These are phyloP conservation scores for Podarcis lilfordi DNA, from an alignment of 2,797 vertebrate genomes.

Conservation along the genomic window DNA sequence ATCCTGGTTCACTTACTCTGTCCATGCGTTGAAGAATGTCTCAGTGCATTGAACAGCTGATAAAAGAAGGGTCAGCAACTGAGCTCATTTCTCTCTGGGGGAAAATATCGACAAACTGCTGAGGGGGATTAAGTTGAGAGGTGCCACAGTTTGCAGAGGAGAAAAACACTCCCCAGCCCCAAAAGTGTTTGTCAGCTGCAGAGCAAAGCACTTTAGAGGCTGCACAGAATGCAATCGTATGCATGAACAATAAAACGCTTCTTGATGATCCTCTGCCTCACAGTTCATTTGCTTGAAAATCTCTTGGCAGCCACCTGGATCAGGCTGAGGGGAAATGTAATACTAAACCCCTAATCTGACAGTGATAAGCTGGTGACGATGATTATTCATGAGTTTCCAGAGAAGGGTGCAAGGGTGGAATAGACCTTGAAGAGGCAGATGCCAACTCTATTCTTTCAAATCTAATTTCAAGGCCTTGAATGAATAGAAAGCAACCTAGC, in stretches of 20 bases:
- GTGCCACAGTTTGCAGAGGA: background rate
- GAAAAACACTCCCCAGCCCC: background rate
- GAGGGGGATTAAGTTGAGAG: slow-evolving; percentile 54
- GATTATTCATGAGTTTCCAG: slow-evolving; percentile 65
- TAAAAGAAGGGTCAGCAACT: slow-evolving; percentile 13
- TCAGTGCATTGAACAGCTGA: slow-evolving; percentile 46
- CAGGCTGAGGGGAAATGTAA: slow-evolving; percentile 64
- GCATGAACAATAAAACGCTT: slow-evolving; percentile 49
- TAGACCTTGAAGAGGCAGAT: slow-evolving; percentile 68
- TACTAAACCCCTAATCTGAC: slow-evolving; percentile 66
- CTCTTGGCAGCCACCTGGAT: slow-evolving; percentile 68
- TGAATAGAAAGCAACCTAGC: slow-evolving; percentile 45
- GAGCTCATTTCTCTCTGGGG: slow-evolving; percentile 19
- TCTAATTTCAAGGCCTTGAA: slow-evolving; percentile 43
- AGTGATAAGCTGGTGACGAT: slow-evolving; percentile 66
- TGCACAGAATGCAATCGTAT: slow-evolving; percentile 11
- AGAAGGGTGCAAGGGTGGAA: slow-evolving; percentile 37
- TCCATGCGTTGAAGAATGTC: slow-evolving; percentile 38
- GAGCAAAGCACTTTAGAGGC: slow-evolving; percentile 43
- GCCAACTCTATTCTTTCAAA: slow-evolving; percentile 59
- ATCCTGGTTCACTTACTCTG: slow-evolving; percentile 35
- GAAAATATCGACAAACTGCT: slow-evolving; percentile 34
- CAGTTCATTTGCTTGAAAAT: slow-evolving; percentile 66
- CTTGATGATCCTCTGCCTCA: slow-evolving; percentile 62
- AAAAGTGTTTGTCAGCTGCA: slow-evolving; percentile 48